Evolutionary conservation across 1,140 invertebrate genomes (phyloP).

Genomic region (Psix sp.): DNA sequence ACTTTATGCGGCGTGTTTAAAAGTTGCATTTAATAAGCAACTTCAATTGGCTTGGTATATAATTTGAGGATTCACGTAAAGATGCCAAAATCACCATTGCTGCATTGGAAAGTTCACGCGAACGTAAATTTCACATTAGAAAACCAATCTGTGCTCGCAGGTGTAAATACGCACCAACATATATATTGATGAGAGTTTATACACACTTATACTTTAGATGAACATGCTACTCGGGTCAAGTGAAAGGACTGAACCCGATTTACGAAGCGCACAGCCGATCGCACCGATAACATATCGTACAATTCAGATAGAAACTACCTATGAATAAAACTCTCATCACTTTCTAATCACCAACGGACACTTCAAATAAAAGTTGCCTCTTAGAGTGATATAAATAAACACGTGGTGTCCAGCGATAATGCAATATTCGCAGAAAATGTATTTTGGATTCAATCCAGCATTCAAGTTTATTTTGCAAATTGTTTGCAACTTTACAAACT

Average conservation of each 20-base stretch:
- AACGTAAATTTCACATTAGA: constrained; percentile 48
- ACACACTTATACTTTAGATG: constrained; percentile 36
- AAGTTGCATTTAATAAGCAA: too few relatives aligned
- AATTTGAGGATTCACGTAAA: constrained; percentile 32
- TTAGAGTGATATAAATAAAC: constrained; percentile 7
- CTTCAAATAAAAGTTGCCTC: constrained; percentile 41
- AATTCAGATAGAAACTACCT: constrained; percentile 57
- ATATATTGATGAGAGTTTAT: constrained; percentile 38
- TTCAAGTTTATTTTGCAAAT: constrained; percentile 40
- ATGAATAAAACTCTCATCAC: constrained; percentile 56
- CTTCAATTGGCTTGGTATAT: too few relatives aligned
- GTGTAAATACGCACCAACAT: constrained; percentile 30
- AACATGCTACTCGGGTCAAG: constrained; percentile 55
- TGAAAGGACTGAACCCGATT: constrained; percentile 58
- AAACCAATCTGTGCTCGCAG: constrained; percentile 44
- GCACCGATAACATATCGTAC: constrained; percentile 50
- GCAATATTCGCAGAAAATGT: constrained; percentile 24
- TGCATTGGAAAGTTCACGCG: constrained; percentile 40
- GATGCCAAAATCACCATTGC: constrained; percentile 43
- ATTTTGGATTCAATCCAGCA: constrained; percentile 35
- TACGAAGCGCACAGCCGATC: constrained; percentile 54
- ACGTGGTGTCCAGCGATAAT: constrained; percentile 10
- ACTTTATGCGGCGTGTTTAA: too few relatives aligned
- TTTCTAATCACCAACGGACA: constrained; percentile 43
- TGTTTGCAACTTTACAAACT: constrained; percentile 43